Evolutionary conservation across 2,888 invertebrate genomes (phyloP).

Genomic region (Cosmia pyralina): DNA sequence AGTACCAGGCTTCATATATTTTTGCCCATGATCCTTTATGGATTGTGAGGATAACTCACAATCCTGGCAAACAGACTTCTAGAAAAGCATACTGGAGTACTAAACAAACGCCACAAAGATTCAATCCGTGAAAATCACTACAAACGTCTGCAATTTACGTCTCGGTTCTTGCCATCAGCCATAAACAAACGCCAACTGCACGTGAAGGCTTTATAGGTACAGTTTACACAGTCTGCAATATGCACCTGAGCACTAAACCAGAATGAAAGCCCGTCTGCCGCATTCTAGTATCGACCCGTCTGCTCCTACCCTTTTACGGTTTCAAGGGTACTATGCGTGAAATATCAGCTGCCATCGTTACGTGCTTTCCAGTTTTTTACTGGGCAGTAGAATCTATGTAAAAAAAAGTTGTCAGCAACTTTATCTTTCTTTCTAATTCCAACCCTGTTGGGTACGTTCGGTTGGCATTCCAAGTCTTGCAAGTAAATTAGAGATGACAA

Average conservation of each 20-base stretch:
- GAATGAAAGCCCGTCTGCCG: slow-evolving; percentile 69
- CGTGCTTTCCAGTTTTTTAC: slow-evolving; percentile 30
- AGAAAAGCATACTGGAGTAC: not conserved
- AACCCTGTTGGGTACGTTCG: not conserved
- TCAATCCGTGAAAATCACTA: not conserved
- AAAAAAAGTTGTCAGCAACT: slow-evolving; percentile 42
- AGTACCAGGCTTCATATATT: too few relatives aligned
- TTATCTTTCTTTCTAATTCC: slow-evolving; percentile 20
- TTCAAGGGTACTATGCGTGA: slow-evolving; percentile 50
- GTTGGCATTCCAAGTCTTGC: slow-evolving; percentile 10
- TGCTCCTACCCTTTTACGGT: slow-evolving; percentile 61
- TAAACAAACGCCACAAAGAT: not conserved
- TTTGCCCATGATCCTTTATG: too few relatives aligned
- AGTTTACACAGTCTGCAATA: slow-evolving; percentile 44
- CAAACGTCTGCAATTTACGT: not conserved
- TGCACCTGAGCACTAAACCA: slow-evolving; percentile 63
- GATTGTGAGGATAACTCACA: too few relatives aligned
- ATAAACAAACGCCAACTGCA: slow-evolving; percentile 26
- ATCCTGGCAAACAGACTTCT: too few relatives aligned
- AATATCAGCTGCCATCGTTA: slow-evolving; percentile 36
- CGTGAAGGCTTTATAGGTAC: slow-evolving; percentile 22
- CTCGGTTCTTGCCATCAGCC: not conserved
- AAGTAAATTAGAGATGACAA: slow-evolving; percentile 18
- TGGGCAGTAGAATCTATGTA: slow-evolving; percentile 6
- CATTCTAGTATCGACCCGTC: slow-evolving; percentile 70